These are phyloP conservation scores for Cnemophilus loriae DNA, from an alignment of 2,113 vertebrate genomes.

Conservation along the genomic window DNA sequence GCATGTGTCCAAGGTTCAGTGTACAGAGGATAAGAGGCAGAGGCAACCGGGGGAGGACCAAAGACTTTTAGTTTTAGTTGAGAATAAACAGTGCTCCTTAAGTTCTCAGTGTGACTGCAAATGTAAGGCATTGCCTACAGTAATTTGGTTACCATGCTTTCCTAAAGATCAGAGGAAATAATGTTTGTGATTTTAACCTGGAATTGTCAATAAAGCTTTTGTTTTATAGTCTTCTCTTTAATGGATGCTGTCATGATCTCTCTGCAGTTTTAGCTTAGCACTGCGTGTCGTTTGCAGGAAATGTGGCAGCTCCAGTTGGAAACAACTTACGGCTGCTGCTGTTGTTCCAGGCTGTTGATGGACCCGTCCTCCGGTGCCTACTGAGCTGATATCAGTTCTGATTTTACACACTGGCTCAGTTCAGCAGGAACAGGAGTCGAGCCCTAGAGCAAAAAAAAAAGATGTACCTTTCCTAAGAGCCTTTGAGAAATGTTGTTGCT, in stretches of 20 bases:
- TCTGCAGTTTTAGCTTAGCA: not conserved
- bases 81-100: not conserved
- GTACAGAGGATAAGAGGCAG: not conserved
- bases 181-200: not conserved
- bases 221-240: not conserved
- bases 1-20: not conserved
- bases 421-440: constrained; percentile 99
- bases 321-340: constrained; percentile 17
- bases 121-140: not conserved
- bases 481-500: not conserved
- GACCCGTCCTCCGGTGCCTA: constrained; percentile 98
- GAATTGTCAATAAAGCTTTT: not conserved
- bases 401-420: constrained; percentile 98
- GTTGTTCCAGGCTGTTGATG: constrained; percentile 66
- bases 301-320: not conserved
- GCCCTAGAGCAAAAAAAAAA: constrained; percentile 79
- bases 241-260: not conserved
- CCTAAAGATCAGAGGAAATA: not conserved
- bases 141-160: not conserved
- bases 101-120: not conserved
- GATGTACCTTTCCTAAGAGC: constrained; percentile 35
- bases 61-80: not conserved
- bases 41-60: not conserved
- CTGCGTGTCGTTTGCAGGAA: not conserved
- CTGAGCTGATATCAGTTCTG: constrained; percentile 99